These are phyloP conservation scores for Chaenodraco wilsoni DNA, from an alignment of 2,797 vertebrate genomes.

Conservation along the genomic window DNA sequence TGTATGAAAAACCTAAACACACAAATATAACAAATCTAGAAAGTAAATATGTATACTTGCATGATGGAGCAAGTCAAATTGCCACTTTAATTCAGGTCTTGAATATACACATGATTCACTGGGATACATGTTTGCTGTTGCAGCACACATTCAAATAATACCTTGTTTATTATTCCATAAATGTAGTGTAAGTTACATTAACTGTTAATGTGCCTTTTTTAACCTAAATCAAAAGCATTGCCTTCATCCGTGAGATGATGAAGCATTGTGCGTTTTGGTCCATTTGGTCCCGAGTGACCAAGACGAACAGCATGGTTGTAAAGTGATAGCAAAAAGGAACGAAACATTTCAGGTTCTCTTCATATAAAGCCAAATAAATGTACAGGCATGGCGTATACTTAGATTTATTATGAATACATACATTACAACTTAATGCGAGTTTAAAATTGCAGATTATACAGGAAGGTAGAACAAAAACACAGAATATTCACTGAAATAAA, in stretches of 20 bases:
- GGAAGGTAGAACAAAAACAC: not conserved
- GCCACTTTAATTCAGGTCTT: no score
- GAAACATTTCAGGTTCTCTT: not conserved
- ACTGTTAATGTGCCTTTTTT: not conserved
- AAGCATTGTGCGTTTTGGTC: not conserved
- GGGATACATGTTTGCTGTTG: no score
- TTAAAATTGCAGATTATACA: constrained; percentile 2
- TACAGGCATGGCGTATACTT: not conserved
- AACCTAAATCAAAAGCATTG: not conserved
- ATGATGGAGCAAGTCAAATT: not conserved
- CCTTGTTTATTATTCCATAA: no score
- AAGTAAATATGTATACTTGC: not conserved
- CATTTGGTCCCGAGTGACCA: no score
- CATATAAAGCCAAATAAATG: not conserved
- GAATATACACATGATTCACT: no score
- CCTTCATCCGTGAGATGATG: not conserved
- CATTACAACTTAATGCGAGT: not conserved
- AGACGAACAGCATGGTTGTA: not conserved
- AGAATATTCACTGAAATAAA: not conserved
- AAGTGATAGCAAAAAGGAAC: not conserved
- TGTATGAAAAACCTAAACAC: not conserved
- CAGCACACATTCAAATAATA: no score
- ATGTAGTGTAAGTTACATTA: not conserved
- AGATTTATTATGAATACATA: constrained; percentile 51
- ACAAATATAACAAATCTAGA: not conserved